Base-by-base conservation (phyloP, 2,888 invertebrate genomes). In the Leptopilina drosophilae region DNA sequence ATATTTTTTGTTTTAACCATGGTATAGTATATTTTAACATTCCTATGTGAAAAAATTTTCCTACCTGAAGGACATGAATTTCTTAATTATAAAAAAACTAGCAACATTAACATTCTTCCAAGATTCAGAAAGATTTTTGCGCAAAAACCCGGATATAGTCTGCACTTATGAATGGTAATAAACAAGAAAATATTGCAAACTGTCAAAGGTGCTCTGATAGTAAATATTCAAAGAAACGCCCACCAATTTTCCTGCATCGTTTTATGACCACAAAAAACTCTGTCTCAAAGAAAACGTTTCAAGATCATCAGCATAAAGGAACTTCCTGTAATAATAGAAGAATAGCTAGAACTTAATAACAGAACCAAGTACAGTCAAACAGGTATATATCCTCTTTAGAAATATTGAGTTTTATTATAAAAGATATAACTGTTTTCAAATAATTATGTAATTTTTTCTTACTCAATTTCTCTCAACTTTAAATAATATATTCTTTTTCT, bases 211-310 rank as follows among this genome's bases (percentile, higher is more conserved):
- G 33, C 33, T 73, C 73, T 56, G 56, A 56, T 56, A 73, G 26
- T 73, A 73, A 73, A 73, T 73, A 73, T 73, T 73, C 56, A 73
- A 56, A 56, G 73, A 33, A 73, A 56, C 73, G 73, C 53, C 73
- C 53, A 73, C 53, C 26, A 73, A 73, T 73, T 73, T 56, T n/a
- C 53, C 26, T 73, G 33, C 73, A 56, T 73, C 73, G 53, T 26
- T 73, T 73, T 56, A 53, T 14, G 73, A 73, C 33, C n/a, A 73
- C 56, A 73, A 73, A 73, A 73, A 73, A 33, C 26, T 20, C 49
- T 26, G 33, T 26, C 49, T 66, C n/a, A 9, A 69, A 69, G 69
- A 69, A 69, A 69, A 49, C 69, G 69, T 69, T 69, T 49, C 69
- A 53, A 69, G 49, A 53, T 49, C 69, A 69, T 69, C 69, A 69